Evolutionary conservation across 1,140 invertebrate species (phyloP).

Genomic region (Berghia stephanieae): DNA sequence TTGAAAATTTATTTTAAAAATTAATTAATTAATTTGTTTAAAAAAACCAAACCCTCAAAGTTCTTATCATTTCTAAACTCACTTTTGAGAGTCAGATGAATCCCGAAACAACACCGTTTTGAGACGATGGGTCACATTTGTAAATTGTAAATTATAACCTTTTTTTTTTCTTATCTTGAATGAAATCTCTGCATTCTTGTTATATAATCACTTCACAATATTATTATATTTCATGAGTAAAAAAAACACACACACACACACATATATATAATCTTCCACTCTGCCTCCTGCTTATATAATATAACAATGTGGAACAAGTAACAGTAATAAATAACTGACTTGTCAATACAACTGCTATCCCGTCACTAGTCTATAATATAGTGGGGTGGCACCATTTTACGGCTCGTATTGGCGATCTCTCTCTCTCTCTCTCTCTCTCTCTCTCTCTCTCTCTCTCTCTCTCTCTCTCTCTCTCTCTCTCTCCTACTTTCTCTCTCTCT

Average conservation of each 20-base stretch:
- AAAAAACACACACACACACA: background rate
- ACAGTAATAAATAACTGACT: background rate
- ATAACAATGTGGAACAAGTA: too few relatives aligned
- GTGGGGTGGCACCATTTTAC: background rate
- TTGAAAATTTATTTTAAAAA: background rate
- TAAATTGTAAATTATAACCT: background rate
- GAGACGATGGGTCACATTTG: too few relatives aligned
- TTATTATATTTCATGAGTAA: too few relatives aligned
- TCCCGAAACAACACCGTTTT: too few relatives aligned
- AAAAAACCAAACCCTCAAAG: background rate
- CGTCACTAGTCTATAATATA: too few relatives aligned
- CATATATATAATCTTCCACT: background rate
- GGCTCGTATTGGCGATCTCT: background rate
- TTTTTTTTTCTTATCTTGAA: too few relatives aligned
- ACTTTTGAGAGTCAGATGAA: background rate
- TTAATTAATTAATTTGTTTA: background rate
- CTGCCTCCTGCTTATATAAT: constrained; percentile 9
- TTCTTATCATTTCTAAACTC: background rate
- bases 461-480: constrained; percentile 29
- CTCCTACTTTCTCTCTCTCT: constrained; percentile 13
- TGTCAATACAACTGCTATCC: background rate
- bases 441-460: constrained; percentile 28
- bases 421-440: constrained; percentile 10
- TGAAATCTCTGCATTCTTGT: too few relatives aligned
- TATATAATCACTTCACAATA: too few relatives aligned